Evolutionary conservation across 2,888 invertebrate genomes (phyloP), one percentile per base, ranked within the genome.

Genomic region (Trichopria drosophilae): DNA sequence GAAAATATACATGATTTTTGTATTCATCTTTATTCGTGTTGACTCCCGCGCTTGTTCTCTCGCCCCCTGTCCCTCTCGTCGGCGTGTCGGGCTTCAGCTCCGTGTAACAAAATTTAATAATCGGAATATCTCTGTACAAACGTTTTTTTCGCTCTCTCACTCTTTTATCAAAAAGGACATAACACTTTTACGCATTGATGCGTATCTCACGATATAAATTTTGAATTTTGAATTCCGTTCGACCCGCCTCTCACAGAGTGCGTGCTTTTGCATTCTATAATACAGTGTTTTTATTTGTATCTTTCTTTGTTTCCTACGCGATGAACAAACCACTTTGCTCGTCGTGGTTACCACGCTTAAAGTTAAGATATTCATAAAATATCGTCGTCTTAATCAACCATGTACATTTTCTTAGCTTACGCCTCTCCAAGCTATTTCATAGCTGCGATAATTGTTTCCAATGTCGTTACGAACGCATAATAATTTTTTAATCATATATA

Each of bases 51-150:
- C 13, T 37, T 37, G n/a, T n/a, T n/a, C n/a, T n/a, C n/a, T n/a
- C n/a, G 35, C 48, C 29, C 40, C 35, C 35, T 23, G 12, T 15
- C 42, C 44, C 22, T 44, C 45, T 59, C 54, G 22, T 37, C 54
- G 52, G 51, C n/a, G n/a, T n/a, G n/a, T n/a, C n/a, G n/a, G n/a
- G n/a, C n/a, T n/a, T n/a, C n/a, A n/a, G n/a, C n/a, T n/a, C 51
- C 65, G 50, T 62, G 65, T 73, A 75, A 75, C 72, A 75, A 73
- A 75, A 75, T 75, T 73, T 71, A 72, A 74, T 74, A 75, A 74
- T 72, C 73, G 70, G 73, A 74, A 74, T 69, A 75, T 73, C 69
- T 75, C 72, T 75, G 73, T 75, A 75, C 73, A 73, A 75, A 75
- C 71, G 59, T 71, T 71, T 66, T 64, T 58, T 63, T 53, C 39